Evolutionary conservation across 2,888 invertebrate species (phyloP).

Genomic region (Lomographa bimaculata): DNA sequence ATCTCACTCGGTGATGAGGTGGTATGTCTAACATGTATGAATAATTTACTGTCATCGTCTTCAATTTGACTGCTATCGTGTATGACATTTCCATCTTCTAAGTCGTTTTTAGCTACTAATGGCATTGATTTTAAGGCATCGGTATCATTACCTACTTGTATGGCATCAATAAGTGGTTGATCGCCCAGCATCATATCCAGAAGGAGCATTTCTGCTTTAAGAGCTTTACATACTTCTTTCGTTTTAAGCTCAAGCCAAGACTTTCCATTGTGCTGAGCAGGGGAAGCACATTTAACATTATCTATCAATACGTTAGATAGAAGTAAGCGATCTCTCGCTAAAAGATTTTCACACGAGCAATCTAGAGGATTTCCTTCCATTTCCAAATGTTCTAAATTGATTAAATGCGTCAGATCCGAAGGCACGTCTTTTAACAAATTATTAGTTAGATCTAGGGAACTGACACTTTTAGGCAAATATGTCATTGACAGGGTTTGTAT

Average conservation of each 20-base stretch:
- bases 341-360: conserved; percentile 88
- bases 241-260: conserved; percentile 84
- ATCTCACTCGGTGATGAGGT: conserved; percentile 44
- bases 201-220: conserved; percentile 57
- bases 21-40: conserved; percentile 60
- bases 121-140: conserved; percentile 68
- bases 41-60: conserved; percentile 69
- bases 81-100: conserved; percentile 71
- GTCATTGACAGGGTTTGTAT: conserved; percentile 78
- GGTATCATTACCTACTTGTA: conserved; percentile 62
- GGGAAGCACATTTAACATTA: conserved; percentile 81
- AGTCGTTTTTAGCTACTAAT: conserved; percentile 57
- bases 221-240: conserved; percentile 77
- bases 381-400: conserved; percentile 84
- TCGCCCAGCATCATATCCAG: conserved; percentile 87
- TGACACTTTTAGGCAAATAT: conserved; percentile 83
- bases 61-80: conserved; percentile 51
- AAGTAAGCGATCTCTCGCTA: conserved; percentile 84
- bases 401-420: conserved; percentile 79
- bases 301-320: conserved; percentile 81
- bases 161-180: conserved; percentile 76
- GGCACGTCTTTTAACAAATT: conserved; percentile 85
- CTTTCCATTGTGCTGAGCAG: conserved; percentile 73
- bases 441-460: conserved; percentile 85
- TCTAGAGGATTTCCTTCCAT: conserved; percentile 87